Base-by-base conservation (phyloP, 2,888 invertebrate genomes). In the Cephus rjabovi region DNA sequence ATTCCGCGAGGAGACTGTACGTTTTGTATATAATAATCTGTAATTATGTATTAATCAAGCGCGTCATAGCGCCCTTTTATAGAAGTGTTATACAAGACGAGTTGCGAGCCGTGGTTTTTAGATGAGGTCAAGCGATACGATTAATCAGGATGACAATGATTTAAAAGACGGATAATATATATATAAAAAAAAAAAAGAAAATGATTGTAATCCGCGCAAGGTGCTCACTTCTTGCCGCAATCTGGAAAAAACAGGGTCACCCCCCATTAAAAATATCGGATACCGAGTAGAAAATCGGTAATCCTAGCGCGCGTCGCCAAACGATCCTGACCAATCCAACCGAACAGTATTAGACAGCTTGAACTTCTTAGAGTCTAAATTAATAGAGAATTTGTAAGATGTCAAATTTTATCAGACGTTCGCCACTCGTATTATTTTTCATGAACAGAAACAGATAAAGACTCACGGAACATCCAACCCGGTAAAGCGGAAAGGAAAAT, bases 1-100 rank as follows among this genome's bases (percentile, higher is more conserved):
- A 87, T 89, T 88, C 89, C 89, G 87, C 87, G 89, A 89, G 87
- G 88, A 89, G 88, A 89, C 87, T 89, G 89, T 89, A 88, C 78
- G 86, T 89, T 56, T 87, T 88, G 88, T 89, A 88, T 81, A 88
- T 89, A 89, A 84, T 35, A 79, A 80, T 82, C 81, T 84, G 81
- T 85, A 86, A 85, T 82, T 85, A 86, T 85, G 75, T 83, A 86
- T 85, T 82, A 82, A 86, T 86, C 80, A 81, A 81, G 84, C 83
- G 84, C 83, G 79, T 82, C 79, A 76, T 75, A 2, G 56, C 56
- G 56, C 23, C 9, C 56, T 87, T 86, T 87, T 85, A 81, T 86
- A 86, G 84, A 81, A 80, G 76, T 75, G 82, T 85, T 85, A 85
- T 86, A 85, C 80, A 83, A 78, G 78, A 78, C 80, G 70, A 79